phyloP scores from a whole-genome alignment of 2,113 vertebrate genomes.

The Lota lota region DNA sequence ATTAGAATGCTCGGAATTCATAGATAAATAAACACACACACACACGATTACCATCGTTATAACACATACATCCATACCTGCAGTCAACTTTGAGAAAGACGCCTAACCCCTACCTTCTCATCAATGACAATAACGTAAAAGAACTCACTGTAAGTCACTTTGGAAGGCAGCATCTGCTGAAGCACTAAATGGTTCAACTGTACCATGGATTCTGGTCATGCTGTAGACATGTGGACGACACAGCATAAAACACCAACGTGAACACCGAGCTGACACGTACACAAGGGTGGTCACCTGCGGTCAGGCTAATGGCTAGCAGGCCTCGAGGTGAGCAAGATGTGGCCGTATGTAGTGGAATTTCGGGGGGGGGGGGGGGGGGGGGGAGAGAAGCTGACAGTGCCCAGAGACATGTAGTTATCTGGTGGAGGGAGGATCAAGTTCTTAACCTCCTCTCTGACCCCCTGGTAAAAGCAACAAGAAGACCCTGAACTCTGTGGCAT shows the following conservation, averaged over 20 bases:
- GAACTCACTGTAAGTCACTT: too few relatives aligned
- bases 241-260: constrained; percentile 12
- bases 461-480: constrained; percentile 69
- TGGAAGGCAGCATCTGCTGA: too few relatives aligned
- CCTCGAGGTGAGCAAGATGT: constrained; percentile 29
- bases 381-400: constrained; percentile 47
- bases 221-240: background rate
- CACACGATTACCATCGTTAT: too few relatives aligned
- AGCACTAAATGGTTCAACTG: background rate
- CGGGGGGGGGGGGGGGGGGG: constrained; percentile 15
- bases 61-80: too few relatives aligned
- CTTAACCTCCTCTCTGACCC: constrained; percentile 73
- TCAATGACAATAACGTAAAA: too few relatives aligned
- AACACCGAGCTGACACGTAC: background rate
- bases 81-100: too few relatives aligned
- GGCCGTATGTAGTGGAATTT: constrained; percentile 62
- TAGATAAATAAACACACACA: too few relatives aligned
- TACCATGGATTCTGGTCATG: too few relatives aligned
- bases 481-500: constrained; percentile 66
- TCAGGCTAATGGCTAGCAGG: constrained; percentile 43
- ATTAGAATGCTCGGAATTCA: too few relatives aligned
- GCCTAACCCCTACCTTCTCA: too few relatives aligned
- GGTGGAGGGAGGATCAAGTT: constrained; percentile 70
- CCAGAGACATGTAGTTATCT: constrained; percentile 69
- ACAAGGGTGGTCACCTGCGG: constrained; percentile 44